These are phyloP conservation scores for Oreocharis arfaki DNA, from an alignment of 2,113 vertebrate species.

Conservation along the genomic window DNA sequence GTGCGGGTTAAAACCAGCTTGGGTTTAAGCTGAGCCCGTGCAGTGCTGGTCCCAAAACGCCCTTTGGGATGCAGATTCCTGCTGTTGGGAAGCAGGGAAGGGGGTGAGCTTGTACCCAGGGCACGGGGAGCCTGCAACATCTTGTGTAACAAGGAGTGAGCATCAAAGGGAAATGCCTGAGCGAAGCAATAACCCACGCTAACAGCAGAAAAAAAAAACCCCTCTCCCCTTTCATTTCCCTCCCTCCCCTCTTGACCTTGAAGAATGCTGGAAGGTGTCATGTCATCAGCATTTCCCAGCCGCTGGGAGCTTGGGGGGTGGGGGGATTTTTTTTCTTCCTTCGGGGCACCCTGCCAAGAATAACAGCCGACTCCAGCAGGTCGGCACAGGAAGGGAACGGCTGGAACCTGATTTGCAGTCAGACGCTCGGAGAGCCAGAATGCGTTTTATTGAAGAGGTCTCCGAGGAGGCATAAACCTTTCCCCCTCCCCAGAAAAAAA, in stretches of 20 bases:
- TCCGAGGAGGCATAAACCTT: constrained; percentile 77
- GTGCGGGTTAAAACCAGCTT: neutral
- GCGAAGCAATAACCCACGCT: constrained; percentile 40
- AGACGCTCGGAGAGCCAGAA: constrained; percentile 75
- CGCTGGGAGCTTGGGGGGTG: constrained; percentile 33
- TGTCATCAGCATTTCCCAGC: constrained; percentile 82
- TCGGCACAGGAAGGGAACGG: constrained; percentile 90
- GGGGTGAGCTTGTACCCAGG: neutral
- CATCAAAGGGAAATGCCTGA: constrained; percentile 58
- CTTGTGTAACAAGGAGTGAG: constrained; percentile 36
- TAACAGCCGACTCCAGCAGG: constrained; percentile 93
- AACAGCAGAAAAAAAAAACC: neutral
- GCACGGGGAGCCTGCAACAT: neutral
- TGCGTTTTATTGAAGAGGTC: constrained; percentile 78
- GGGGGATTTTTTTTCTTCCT: constrained; percentile 68
- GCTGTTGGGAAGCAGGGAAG: neutral
- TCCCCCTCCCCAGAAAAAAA: no score
- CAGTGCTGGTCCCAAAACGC: neutral
- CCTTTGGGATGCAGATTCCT: neutral
- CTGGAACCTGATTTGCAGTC: constrained; percentile 84
- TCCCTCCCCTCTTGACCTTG: constrained; percentile 64
- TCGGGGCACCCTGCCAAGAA: constrained; percentile 85
- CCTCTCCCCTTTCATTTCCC: constrained; percentile 47
- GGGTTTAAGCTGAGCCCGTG: neutral
- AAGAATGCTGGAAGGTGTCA: constrained; percentile 78